A percentile compares a stretch with the other conserved stretches of the same genome.
These are phyloP conservation scores for Megalops atlanticus DNA, from an alignment of 2,113 vertebrate genomes.

Conservation along the genomic window DNA sequence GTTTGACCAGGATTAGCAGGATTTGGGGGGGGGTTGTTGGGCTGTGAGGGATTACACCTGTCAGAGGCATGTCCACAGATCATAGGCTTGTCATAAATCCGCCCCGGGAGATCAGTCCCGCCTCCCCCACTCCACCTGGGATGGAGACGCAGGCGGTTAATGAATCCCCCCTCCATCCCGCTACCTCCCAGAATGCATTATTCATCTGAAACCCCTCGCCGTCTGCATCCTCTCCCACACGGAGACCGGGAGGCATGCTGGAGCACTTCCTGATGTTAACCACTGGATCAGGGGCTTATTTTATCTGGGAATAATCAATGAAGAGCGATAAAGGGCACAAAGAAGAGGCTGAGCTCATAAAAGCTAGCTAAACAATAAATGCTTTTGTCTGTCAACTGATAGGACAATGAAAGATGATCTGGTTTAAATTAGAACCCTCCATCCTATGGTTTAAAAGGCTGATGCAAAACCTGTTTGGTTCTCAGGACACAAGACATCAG, in stretches of 20 bases:
- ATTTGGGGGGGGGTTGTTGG: background rate
- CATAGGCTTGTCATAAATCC: conserved; percentile 18
- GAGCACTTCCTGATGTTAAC: background rate
- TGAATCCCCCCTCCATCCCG: background rate
- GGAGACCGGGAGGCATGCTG: background rate
- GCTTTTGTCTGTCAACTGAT: background rate
- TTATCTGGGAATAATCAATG: background rate
- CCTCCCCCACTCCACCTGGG: background rate
- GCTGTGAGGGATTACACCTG: conserved; percentile 22
- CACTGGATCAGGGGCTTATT: background rate
- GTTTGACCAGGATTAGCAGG: conserved; percentile 22
- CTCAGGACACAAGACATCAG: too few relatives aligned
- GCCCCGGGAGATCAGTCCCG: background rate
- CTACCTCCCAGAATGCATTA: conserved; percentile 24
- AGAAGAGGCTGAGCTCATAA: too few relatives aligned
- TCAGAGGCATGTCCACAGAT: conserved; percentile 19
- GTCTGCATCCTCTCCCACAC: background rate
- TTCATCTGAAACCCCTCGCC: background rate
- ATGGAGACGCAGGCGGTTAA: conserved; percentile 4
- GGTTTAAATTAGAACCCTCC: too few relatives aligned
- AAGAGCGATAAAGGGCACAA: background rate
- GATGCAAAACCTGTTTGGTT: too few relatives aligned
- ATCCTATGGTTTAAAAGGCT: too few relatives aligned
- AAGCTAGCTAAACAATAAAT: too few relatives aligned
- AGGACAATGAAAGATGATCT: background rate